Percentiles rank a stretch among this genome's conserved stretches.
phyloP scores from a whole-genome alignment of 2,113 vertebrate species.

The Campylomormyrus tamandua region DNA sequence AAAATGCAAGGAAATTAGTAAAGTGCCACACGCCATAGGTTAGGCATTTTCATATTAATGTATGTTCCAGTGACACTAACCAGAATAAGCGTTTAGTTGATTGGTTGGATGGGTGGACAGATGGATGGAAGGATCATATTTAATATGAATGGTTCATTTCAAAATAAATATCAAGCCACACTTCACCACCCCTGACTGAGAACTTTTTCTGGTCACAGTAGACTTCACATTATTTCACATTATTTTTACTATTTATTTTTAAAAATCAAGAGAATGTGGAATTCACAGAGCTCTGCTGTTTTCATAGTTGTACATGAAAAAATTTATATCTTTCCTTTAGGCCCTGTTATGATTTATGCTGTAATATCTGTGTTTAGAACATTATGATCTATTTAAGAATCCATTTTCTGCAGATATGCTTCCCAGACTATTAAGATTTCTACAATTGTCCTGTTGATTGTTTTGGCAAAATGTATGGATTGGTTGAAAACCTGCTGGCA shows the following conservation, averaged over 20 bases:
- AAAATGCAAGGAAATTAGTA: neutral
- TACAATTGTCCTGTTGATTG: neutral
- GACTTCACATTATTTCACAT: neutral
- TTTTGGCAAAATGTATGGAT: neutral
- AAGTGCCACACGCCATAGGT: neutral
- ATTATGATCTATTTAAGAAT: neutral
- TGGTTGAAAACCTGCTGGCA: neutral
- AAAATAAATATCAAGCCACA: neutral
- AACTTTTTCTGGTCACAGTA: neutral
- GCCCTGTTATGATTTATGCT: neutral
- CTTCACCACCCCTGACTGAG: neutral
- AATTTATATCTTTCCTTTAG: neutral
- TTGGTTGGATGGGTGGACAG: neutral
- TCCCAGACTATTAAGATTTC: neutral
- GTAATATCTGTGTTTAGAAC: neutral
- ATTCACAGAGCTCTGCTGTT: slow-evolving; percentile 1
- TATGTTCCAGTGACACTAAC: neutral
- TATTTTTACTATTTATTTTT: neutral
- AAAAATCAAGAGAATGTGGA: neutral
- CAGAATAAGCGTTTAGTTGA: neutral
- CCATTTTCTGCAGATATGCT: neutral
- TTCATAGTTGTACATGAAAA: neutral
- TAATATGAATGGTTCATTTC: neutral
- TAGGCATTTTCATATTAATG: neutral
- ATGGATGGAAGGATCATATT: neutral